A percentile compares a stretch with the other conserved stretches of the same genome.
These are phyloP conservation scores for Xylocopa sonorina DNA, from an alignment of 1,140 invertebrate species.

Conservation along the genomic window DNA sequence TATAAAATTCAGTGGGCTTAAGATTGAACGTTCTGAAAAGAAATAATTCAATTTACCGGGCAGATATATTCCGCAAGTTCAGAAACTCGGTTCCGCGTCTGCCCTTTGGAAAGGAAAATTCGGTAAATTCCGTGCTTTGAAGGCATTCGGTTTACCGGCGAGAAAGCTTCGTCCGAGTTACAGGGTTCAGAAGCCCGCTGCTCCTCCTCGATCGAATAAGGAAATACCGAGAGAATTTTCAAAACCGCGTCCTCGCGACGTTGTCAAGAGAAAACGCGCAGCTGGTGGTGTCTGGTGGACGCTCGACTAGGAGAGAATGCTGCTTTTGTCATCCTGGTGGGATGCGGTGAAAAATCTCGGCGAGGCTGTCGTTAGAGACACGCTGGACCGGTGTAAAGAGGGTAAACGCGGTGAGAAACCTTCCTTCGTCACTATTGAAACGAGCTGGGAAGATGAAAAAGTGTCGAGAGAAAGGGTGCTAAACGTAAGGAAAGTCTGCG, in stretches of 20 bases:
- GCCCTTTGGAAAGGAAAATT: conserved; percentile 7
- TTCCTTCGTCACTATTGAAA: no score
- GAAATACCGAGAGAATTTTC: not conserved
- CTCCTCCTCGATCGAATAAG: conserved; percentile 1
- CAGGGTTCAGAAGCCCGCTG: not conserved
- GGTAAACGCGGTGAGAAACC: no score
- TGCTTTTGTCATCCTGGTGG: no score
- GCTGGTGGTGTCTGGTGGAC: not conserved
- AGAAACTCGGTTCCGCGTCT: not conserved
- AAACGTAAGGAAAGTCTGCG: no score
- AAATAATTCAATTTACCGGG: not conserved
- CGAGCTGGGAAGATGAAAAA: no score
- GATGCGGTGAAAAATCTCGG: conserved; percentile 1
- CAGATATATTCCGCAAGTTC: not conserved
- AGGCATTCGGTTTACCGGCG: not conserved
- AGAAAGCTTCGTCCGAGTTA: not conserved
- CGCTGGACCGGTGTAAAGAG: no score
- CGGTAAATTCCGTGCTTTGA: not conserved
- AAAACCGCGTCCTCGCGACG: not conserved
- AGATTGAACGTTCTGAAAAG: not conserved
- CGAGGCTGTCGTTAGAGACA: not conserved
- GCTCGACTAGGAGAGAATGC: no score
- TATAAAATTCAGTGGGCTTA: no score
- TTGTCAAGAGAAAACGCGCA: not conserved
- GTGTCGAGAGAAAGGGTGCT: no score